Conservation (phyloP, 2,797 vertebrate genomes). For the Eulemur rubriventer region DNA sequence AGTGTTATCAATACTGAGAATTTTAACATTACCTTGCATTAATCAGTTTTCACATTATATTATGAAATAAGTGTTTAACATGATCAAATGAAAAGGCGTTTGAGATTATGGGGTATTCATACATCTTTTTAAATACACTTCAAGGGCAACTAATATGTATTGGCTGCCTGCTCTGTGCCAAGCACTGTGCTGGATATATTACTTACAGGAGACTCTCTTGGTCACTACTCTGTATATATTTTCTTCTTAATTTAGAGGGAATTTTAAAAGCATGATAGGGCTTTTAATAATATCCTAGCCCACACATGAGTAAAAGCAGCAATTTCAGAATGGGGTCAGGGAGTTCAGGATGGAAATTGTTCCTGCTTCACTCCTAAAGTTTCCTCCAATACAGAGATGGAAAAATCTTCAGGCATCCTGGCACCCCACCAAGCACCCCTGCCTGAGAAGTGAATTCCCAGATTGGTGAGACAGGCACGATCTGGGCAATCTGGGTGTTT, state of each 20-base stretch:
- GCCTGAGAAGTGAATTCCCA: background rate
- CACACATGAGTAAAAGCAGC: background rate
- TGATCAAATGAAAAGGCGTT: background rate
- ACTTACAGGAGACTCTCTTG: background rate
- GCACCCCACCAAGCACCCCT: background rate
- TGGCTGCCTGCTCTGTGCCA: background rate
- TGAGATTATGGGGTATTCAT: background rate
- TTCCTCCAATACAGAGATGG: background rate
- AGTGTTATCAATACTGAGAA: background rate
- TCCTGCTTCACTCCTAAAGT: background rate
- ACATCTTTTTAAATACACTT: background rate
- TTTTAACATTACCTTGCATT: constrained; percentile 13
- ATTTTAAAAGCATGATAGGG: background rate
- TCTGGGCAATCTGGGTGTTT: background rate
- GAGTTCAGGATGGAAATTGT: background rate
- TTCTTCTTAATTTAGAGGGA: background rate
- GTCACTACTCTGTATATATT: background rate
- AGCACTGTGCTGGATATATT: background rate
- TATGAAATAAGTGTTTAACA: constrained; percentile 20
- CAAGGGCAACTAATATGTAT: background rate
- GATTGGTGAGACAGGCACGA: background rate
- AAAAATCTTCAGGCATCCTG: background rate
- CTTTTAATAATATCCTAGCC: background rate
- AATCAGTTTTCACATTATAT: background rate
- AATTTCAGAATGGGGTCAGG: background rate